phyloP scores from a whole-genome alignment of 30 jellyfish, hydroid and myxozoan species.

The Turritopsis rubra region DNA sequence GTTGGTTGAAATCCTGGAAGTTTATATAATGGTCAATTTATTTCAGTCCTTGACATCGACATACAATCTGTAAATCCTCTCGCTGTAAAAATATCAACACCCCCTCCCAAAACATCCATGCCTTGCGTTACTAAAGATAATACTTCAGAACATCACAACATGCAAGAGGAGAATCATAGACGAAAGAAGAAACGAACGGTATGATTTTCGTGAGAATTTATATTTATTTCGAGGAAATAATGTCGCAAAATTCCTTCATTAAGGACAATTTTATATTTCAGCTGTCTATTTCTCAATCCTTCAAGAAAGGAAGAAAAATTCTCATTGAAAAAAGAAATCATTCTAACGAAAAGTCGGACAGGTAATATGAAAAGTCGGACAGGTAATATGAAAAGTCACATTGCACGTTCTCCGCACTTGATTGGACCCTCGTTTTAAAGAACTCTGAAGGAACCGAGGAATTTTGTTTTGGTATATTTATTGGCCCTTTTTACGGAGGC shows the following conservation, averaged over 20 bases:
- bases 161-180: not conserved
- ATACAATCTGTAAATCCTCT: not conserved
- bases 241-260: too few relatives aligned
- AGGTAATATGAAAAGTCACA: too few relatives aligned
- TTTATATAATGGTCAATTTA: too few relatives aligned
- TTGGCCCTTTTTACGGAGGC: too few relatives aligned
- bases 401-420: too few relatives aligned
- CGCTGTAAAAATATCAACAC: not conserved
- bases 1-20: too few relatives aligned
- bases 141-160: not conserved
- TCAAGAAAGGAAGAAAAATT: constrained; percentile 3
- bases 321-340: not conserved
- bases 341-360: not conserved
- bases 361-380: too few relatives aligned
- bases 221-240: too few relatives aligned
- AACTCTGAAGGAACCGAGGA: too few relatives aligned
- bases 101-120: not conserved
- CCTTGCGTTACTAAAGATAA: not conserved
- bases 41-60: not conserved
- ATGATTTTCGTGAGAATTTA: too few relatives aligned
- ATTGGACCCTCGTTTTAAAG: too few relatives aligned
- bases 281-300: not conserved
- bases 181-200: constrained; percentile 9
- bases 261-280: not conserved
- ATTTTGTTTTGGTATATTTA: too few relatives aligned